Conservation (phyloP, 2,888 invertebrate species). For the Dynastes grantii region DNA sequence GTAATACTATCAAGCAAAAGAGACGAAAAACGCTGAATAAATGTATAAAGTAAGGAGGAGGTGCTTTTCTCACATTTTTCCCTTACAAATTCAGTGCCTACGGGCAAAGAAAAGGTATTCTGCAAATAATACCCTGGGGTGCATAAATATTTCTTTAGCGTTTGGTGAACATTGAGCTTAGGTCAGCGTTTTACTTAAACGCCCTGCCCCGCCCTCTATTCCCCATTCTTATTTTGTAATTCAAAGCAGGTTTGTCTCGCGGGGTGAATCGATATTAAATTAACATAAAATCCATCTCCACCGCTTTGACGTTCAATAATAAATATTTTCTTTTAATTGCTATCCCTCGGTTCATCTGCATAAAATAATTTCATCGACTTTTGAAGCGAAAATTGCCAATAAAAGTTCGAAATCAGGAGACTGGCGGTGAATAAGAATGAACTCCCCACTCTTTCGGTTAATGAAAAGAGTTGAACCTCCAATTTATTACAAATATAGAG, state of each 20-base stretch:
- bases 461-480: too few relatives aligned
- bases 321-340: conserved; percentile 46
- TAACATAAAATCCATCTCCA: conserved; percentile 50
- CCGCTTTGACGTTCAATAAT: conserved; percentile 44
- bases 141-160: conserved; percentile 54
- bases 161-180: conserved; percentile 47
- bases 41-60: conserved; percentile 35
- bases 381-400: conserved; percentile 17
- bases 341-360: conserved; percentile 23
- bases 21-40: conserved; percentile 27
- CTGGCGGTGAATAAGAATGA: neutral
- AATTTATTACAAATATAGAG: too few relatives aligned
- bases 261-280: conserved; percentile 49
- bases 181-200: conserved; percentile 53
- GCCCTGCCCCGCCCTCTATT: conserved; percentile 22
- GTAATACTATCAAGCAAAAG: conserved; percentile 8
- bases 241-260: conserved; percentile 50
- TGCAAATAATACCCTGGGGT: conserved; percentile 53
- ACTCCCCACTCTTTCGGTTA: too few relatives aligned
- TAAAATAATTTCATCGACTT: conserved; percentile 29
- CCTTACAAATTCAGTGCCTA: conserved; percentile 48
- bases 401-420: conserved; percentile 9
- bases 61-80: conserved; percentile 29
- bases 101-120: conserved; percentile 49
- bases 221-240: conserved; percentile 49